Evolutionary conservation across 37 sponge, comb jelly and placozoan species (phyloP).

Genomic region (Amphimedon queenslandica): DNA sequence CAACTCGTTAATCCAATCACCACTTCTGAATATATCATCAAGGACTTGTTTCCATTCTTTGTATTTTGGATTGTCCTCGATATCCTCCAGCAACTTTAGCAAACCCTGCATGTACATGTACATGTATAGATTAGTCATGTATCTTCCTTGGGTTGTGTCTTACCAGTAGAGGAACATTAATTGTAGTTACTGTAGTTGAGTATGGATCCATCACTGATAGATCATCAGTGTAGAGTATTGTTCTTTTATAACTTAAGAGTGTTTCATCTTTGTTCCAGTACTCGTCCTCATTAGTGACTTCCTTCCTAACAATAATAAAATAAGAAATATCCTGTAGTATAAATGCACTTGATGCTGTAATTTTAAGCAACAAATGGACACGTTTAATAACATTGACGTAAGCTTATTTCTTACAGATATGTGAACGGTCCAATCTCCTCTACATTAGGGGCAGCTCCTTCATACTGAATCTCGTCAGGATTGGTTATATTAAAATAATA

Average conservation of each 20-base stretch:
- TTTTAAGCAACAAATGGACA: neutral
- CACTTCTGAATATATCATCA: neutral
- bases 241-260: constrained; percentile 33
- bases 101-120: neutral
- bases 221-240: constrained; percentile 23
- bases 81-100: neutral
- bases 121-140: too few relatives aligned
- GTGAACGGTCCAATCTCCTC: constrained; percentile 71
- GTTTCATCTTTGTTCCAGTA: constrained; percentile 66
- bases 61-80: constrained; percentile 2
- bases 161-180: constrained; percentile 70
- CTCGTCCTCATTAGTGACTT: too few relatives aligned
- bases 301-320: too few relatives aligned
- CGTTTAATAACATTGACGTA: neutral
- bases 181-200: constrained; percentile 16
- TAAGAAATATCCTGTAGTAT: too few relatives aligned
- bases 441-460: constrained; percentile 44
- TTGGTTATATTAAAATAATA: constrained; percentile 75
- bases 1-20: constrained; percentile 6
- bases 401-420: constrained; percentile 68
- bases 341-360: too few relatives aligned
- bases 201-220: constrained; percentile 21
- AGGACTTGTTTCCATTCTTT: neutral
- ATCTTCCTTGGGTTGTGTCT: too few relatives aligned
- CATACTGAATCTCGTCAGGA: constrained; percentile 34